Evolutionary conservation across 2,797 vertebrate species (phyloP), one percentile per base, ranked within the genome.

Genomic region (Siniperca scherzeri): DNA sequence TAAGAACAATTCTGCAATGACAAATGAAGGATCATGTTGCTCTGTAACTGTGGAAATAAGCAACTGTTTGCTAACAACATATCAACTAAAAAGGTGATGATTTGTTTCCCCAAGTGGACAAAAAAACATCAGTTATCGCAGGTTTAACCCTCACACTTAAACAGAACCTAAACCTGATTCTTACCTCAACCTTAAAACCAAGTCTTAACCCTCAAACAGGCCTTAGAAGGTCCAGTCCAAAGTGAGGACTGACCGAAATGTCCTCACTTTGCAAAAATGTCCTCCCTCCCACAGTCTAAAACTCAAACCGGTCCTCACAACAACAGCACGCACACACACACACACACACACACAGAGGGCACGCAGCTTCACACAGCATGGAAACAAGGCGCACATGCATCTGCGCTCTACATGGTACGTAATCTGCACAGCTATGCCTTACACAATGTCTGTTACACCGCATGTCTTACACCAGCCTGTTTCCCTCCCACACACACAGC

Each of bases 341-440:
- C 42, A 50, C 42, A 50, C 53, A 70, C 25, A 33, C 13, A 56
- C 17, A 22, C 16, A 36, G 42, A 44, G 22, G 8, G 46, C 25
- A 19, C 17, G n/a, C 22, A 48, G 53, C 42, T 76, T 52, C 52
- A 40, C 60, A 40, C 14, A 36, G 40, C 19, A 52, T 50, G 30
- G 48, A 64, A 75, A 74, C 25, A 5, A 56, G 27, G 70, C 22
- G 57, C 17, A 40, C 74, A 67, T 70, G 38, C 67, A 61, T 86
- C 55, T 75, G 74, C 36, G 56, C 56, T 70, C 46, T 65, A 12
- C 38, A 21, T 71, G 70, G 33, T 87, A 59, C 33, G 46, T 88
- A 82, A 82, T 84, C 82, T 73, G 44, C 59, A 81, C 44, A 87
- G 16, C n/a, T 76, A 2, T 40, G 68, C 44, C 42, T 84, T 70